Percentiles rank a stretch among this genome's conserved stretches.
These are phyloP conservation scores for Sphyrna mokarran DNA, from an alignment of 2,113 vertebrate genomes.

Conservation along the genomic window DNA sequence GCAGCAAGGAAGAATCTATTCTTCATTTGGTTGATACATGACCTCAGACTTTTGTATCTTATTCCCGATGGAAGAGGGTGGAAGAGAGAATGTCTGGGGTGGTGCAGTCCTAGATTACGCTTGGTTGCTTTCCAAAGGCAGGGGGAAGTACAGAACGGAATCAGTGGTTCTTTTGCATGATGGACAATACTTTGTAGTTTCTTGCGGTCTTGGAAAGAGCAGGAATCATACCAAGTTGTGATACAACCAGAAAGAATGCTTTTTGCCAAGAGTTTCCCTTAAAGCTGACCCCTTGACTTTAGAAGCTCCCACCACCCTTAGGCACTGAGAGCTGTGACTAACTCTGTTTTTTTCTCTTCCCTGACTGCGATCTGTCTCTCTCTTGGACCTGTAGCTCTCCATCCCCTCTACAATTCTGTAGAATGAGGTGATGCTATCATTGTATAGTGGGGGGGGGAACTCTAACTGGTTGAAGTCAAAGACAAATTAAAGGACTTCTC, in stretches of 20 bases:
- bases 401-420: background rate
- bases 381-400: background rate
- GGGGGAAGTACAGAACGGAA: no score
- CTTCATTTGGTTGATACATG: no score
- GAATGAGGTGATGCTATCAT: background rate
- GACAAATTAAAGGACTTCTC: background rate
- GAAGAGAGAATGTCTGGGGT: no score
- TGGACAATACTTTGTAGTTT: no score
- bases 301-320: background rate
- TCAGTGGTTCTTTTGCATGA: no score
- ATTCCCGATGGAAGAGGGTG: no score
- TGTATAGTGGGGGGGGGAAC: background rate
- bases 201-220: no score
- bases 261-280: background rate
- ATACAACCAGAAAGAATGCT: no score
- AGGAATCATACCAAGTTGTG: background rate
- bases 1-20: no score
- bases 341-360: background rate
- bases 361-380: background rate
- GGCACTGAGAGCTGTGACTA: background rate
- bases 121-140: background rate
- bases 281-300: background rate
- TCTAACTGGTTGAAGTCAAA: background rate
- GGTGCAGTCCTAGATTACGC: no score
- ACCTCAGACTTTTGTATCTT: no score